A percentile compares a stretch with the other conserved stretches of the same genome.
Evolutionary conservation across 2,888 invertebrate species (phyloP).

Genomic region (Microctonus hyperodae): DNA sequence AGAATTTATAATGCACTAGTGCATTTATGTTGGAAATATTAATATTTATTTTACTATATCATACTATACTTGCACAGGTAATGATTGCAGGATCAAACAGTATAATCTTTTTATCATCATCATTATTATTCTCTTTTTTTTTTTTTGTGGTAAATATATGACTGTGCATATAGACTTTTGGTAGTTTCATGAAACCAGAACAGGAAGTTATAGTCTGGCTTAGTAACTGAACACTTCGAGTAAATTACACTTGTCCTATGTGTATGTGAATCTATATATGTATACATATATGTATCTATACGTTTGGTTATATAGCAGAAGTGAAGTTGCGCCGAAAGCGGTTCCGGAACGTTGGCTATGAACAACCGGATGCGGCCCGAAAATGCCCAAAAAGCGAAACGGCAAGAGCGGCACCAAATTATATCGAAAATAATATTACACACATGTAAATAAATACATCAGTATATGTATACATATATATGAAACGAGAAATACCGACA

Average conservation of each 20-base stretch:
- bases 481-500: not conserved
- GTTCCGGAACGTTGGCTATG: conserved; percentile 49
- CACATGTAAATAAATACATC: not conserved
- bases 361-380: conserved; percentile 40
- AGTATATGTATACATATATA: not conserved
- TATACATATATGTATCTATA: not conserved
- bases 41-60: too few species aligned
- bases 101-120: too few species aligned
- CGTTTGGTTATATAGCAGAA: not conserved
- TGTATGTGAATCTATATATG: not conserved
- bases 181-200: not conserved
- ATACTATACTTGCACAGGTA: too few species aligned
- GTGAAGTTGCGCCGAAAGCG: conserved; percentile 34
- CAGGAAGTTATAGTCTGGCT: conserved; percentile 23
- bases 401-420: conserved; percentile 26
- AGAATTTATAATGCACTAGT: not conserved
- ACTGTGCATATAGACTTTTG: not conserved
- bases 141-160: not conserved
- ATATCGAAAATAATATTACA: not conserved
- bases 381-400: conserved; percentile 39
- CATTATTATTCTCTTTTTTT: not conserved
- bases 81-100: too few species aligned
- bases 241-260: conserved; percentile 23
- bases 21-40: not conserved
- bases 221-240: conserved; percentile 28